A percentile compares a stretch with the other conserved stretches of the same genome.
These are phyloP conservation scores for Drosophila lacteicornis DNA, from an alignment of 1,140 invertebrate genomes.

Conservation along the genomic window DNA sequence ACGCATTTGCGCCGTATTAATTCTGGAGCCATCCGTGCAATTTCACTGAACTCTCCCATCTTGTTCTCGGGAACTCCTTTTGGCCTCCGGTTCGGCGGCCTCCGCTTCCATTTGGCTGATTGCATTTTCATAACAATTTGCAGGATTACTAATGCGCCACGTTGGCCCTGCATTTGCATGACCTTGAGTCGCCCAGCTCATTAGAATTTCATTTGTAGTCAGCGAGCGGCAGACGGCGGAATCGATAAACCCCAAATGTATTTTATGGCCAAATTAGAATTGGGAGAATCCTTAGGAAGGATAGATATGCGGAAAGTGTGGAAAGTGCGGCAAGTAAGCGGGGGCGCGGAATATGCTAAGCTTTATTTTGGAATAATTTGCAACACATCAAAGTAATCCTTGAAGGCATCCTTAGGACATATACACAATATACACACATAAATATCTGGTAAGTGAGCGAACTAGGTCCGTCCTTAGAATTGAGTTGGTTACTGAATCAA, in stretches of 20 bases:
- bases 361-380: constrained; percentile 48
- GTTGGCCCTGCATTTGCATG: constrained; percentile 49
- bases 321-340: constrained; percentile 26
- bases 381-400: constrained; percentile 35
- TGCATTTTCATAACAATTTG: constrained; percentile 76
- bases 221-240: constrained; percentile 21
- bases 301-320: no score
- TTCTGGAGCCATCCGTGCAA: constrained; percentile 25
- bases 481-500: constrained; percentile 17
- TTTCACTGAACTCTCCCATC: constrained; percentile 9
- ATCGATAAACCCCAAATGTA: constrained; percentile 43
- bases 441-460: constrained; percentile 27
- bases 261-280: constrained; percentile 49
- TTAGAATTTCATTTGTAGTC: constrained; percentile 58
- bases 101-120: constrained; percentile 69
- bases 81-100: constrained; percentile 4
- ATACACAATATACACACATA: constrained; percentile 33
- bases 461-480: constrained; percentile 33
- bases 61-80: constrained; percentile 10
- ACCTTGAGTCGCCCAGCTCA: constrained; percentile 37
- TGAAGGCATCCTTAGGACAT: constrained; percentile 27
- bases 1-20: constrained; percentile 44
- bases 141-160: constrained; percentile 66
- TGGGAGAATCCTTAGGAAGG: constrained; percentile 41
- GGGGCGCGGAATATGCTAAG: constrained; percentile 41